Percentiles rank a stretch among this genome's conserved stretches.
Conservation (phyloP, 2,888 invertebrate species). For the Synergus laeviventris region DNA sequence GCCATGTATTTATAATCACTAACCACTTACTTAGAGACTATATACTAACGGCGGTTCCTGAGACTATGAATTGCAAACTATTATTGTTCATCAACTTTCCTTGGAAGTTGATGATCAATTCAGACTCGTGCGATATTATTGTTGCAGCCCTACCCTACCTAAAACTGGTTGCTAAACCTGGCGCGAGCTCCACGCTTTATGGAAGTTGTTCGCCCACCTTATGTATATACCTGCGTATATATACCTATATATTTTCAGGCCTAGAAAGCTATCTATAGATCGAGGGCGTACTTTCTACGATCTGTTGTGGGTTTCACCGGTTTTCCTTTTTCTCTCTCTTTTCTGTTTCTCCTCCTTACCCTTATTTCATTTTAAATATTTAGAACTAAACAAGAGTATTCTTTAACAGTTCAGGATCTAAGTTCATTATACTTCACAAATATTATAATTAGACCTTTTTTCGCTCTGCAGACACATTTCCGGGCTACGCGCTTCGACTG, state of each 20-base stretch:
- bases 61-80: background rate
- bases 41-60: background rate
- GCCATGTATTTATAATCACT: too few species aligned
- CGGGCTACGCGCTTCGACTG: too few species aligned
- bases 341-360: conserved; percentile 40
- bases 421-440: background rate
- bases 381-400: too few species aligned
- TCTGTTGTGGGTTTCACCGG: conserved; percentile 62
- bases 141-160: background rate
- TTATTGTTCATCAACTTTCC: conserved; percentile 15
- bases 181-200: conserved; percentile 61
- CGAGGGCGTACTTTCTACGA: conserved; percentile 61
- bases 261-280: conserved; percentile 66
- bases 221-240: too few species aligned
- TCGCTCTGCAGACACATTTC: too few species aligned
- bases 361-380: background rate
- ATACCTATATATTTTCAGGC: conserved; percentile 58
- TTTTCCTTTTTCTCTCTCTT: conserved; percentile 50
- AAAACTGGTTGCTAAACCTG: conserved; percentile 60
- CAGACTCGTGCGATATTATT: background rate
- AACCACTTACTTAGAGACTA: too few species aligned
- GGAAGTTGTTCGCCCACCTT: conserved; percentile 73
- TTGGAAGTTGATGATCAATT: background rate
- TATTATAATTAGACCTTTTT: background rate
- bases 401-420: too few species aligned